phyloP scores from a whole-genome alignment of 2,888 invertebrate species.

The Pimpla rufipes region DNA sequence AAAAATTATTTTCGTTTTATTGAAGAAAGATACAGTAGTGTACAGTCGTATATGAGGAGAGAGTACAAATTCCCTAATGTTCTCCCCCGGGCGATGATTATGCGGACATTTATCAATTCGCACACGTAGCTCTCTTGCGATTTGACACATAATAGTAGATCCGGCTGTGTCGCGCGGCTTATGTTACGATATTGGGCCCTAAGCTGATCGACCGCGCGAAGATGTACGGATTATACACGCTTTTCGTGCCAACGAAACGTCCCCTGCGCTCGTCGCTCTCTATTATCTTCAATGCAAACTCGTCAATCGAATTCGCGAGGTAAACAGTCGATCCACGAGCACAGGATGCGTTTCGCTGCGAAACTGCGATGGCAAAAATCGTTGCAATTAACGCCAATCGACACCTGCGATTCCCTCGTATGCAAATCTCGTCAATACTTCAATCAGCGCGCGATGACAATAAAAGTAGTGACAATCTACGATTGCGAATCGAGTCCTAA shows the following conservation, averaged over 20 bases:
- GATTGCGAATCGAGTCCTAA: neutral
- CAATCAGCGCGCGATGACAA: conserved; percentile 11
- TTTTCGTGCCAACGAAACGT: conserved; percentile 3
- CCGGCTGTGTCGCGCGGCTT: conserved; percentile 40
- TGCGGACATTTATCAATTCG: conserved; percentile 53
- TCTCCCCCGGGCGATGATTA: conserved; percentile 62
- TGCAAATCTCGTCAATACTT: conserved; percentile 5
- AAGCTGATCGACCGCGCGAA: conserved; percentile 20
- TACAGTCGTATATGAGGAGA: conserved; percentile 73
- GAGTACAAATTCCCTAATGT: conserved; percentile 64
- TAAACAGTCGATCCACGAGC: neutral
- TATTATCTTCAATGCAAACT: neutral
- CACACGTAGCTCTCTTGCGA: conserved; percentile 40
- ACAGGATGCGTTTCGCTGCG: neutral
- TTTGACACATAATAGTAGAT: conserved; percentile 51
- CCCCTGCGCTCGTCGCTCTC: neutral
- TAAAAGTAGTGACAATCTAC: conserved; percentile 39
- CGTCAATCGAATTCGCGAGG: neutral
- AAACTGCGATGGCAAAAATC: neutral
- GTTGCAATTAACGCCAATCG: conserved; percentile 4
- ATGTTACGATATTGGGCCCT: conserved; percentile 38
- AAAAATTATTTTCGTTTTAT: conserved; percentile 82
- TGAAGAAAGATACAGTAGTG: conserved; percentile 82
- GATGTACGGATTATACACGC: neutral
- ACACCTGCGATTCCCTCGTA: neutral